Evolutionary conservation across 2,113 vertebrate species (phyloP).

Genomic region (Hippocampus comes): DNA sequence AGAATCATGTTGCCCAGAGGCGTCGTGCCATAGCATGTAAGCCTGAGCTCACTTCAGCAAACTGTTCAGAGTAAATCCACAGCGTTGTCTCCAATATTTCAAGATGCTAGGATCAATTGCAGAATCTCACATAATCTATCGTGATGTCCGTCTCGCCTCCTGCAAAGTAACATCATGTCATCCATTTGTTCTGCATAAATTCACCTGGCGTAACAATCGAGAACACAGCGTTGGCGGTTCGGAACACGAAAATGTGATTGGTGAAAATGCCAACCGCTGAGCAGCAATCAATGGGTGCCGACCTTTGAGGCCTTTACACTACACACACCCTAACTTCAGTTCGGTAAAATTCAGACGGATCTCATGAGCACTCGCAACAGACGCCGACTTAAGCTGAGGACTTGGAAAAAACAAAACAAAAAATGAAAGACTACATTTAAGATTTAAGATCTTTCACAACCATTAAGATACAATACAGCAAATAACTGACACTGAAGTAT

Average conservation of each 20-base stretch:
- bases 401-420: neutral
- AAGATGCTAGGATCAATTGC: neutral
- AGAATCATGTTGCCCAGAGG: too few species aligned
- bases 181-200: conserved; percentile 2
- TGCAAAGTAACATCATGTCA: neutral
- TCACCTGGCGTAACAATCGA: conserved; percentile 15
- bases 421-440: too few species aligned
- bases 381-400: conserved; percentile 24
- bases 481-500: too few species aligned
- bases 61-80: neutral
- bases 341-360: conserved; percentile 42
- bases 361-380: conserved; percentile 34
- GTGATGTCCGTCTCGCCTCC: neutral
- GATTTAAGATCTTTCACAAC: neutral
- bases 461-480: too few species aligned
- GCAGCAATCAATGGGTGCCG: conserved; percentile 37
- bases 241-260: conserved; percentile 36
- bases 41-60: neutral
- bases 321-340: conserved; percentile 33
- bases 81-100: neutral
- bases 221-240: conserved; percentile 26
- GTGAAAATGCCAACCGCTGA: conserved; percentile 54
- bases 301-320: conserved; percentile 44
- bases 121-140: neutral
- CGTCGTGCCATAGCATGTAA: too few species aligned